phyloP scores from a whole-genome alignment of 2,888 invertebrate genomes.

The Ormyrus pomaceus region DNA sequence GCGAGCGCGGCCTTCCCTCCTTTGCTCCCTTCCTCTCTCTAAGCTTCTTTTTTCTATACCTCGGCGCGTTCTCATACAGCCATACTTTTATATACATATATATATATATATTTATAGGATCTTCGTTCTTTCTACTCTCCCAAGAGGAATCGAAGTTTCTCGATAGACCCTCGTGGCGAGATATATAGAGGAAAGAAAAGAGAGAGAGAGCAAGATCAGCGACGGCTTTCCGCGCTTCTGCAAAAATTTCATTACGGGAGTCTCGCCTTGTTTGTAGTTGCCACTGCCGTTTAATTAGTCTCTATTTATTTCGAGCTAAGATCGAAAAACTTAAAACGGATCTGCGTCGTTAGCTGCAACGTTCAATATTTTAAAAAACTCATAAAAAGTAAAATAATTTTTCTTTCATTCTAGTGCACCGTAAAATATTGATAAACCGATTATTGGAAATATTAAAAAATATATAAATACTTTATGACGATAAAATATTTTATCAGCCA shows the following conservation, averaged over 20 bases:
- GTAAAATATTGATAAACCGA: too few species aligned
- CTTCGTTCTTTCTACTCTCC: constrained; percentile 33
- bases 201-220: constrained; percentile 12
- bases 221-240: not conserved
- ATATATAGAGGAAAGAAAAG: constrained; percentile 3
- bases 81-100: constrained; percentile 32
- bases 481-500: constrained; percentile 7
- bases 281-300: constrained; percentile 33
- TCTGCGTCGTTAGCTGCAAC: not conserved
- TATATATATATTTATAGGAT: not conserved
- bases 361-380: not conserved
- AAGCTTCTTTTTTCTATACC: constrained; percentile 7
- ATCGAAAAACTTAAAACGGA: constrained; percentile 15
- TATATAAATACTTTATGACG: not conserved
- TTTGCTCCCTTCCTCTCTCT: constrained; percentile 9
- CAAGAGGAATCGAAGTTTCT: constrained; percentile 64
- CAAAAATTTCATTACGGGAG: constrained; percentile 31
- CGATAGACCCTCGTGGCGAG: constrained; percentile 54
- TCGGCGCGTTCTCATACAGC: not conserved
- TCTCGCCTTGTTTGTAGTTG: constrained; percentile 7
- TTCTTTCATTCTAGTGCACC: too few species aligned
- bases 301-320: constrained; percentile 35
- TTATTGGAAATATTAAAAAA: too few species aligned
- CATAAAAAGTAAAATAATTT: not conserved
- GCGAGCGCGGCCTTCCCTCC: constrained; percentile 31